These are phyloP conservation scores for Passer domesticus DNA, from an alignment of 2,113 vertebrate genomes.

Conservation along the genomic window DNA sequence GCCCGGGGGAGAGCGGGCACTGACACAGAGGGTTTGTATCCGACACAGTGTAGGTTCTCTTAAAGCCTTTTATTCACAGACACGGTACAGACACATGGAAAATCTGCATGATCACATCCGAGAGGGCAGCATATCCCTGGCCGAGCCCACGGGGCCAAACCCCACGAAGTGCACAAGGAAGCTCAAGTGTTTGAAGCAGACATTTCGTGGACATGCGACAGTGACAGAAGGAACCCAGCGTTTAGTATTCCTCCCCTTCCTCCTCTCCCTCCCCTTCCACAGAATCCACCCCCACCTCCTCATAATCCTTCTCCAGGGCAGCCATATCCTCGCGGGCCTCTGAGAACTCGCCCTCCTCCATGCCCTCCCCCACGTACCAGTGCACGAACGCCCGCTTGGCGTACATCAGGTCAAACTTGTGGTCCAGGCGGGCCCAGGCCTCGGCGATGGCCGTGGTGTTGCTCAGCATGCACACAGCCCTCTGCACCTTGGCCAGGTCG, in stretches of 20 bases:
- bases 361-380: no score
- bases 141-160: background rate
- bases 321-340: no score
- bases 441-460: no score
- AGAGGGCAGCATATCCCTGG: background rate
- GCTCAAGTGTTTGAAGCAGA: constrained; percentile 46
- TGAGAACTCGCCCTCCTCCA: no score
- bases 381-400: no score
- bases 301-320: no score
- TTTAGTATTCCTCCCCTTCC: constrained; percentile 58
- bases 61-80: constrained; percentile 77
- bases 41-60: background rate
- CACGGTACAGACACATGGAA: constrained; percentile 62
- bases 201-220: constrained; percentile 45
- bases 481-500: constrained; percentile 42
- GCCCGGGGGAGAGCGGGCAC: background rate
- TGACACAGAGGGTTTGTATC: background rate
- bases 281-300: background rate
- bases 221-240: background rate
- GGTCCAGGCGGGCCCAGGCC: no score
- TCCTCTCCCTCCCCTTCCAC: background rate
- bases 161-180: constrained; percentile 1
- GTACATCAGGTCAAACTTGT: no score
- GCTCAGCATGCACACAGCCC: no score
- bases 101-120: constrained; percentile 55